phyloP scores from a whole-genome alignment of 2,888 invertebrate species.

The Hyposoter didymator region DNA sequence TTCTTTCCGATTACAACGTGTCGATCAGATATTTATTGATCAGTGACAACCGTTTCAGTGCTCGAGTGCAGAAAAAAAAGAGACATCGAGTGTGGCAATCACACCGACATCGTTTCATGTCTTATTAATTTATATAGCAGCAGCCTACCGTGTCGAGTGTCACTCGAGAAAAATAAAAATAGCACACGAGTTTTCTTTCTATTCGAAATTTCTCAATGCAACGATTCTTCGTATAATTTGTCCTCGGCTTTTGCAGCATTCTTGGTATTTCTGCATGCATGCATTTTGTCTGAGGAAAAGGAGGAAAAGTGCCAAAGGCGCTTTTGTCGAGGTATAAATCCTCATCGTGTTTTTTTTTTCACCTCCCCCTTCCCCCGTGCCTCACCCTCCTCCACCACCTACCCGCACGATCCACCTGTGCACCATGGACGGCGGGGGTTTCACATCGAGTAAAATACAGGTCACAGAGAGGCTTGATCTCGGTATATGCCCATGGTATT shows the following conservation, averaged over 20 bases:
- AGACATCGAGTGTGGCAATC: not conserved
- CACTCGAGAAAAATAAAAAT: not conserved
- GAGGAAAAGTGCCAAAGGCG: conserved; percentile 66
- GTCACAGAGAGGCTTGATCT: conserved; percentile 67
- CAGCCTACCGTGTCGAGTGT: not conserved
- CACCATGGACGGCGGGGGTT: conserved; percentile 58
- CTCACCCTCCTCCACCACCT: not conserved
- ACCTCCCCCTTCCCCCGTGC: conserved; percentile 2
- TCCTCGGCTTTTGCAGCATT: not conserved
- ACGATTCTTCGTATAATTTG: not conserved
- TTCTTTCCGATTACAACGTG: not conserved
- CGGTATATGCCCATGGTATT: conserved; percentile 65
- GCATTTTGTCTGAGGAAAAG: conserved; percentile 61
- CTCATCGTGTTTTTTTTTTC: not conserved
- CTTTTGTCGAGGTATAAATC: conserved; percentile 44
- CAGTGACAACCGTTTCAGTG: not conserved
- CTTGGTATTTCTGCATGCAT: conserved; percentile 1
- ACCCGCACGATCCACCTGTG: conserved; percentile 12
- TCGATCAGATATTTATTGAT: not conserved
- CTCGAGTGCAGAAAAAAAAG: not conserved
- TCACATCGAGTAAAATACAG: conserved; percentile 72
- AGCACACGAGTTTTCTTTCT: not conserved
- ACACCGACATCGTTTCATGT: not conserved
- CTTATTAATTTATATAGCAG: not conserved
- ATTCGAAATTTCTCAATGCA: not conserved